These are phyloP conservation scores for Nansenia antarctica DNA, from an alignment of 2,113 vertebrate genomes.

Conservation along the genomic window DNA sequence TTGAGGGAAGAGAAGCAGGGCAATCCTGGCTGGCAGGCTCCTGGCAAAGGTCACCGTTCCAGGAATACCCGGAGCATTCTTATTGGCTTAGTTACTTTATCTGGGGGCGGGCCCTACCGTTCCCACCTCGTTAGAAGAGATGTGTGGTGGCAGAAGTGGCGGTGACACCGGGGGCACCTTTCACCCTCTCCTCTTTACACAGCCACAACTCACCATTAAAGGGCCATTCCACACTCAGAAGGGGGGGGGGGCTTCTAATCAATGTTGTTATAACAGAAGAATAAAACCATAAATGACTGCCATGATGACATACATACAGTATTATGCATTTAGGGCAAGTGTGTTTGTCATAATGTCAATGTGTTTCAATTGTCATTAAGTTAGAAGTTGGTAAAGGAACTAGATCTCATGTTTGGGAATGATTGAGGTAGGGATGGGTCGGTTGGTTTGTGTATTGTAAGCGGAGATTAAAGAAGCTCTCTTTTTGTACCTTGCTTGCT, in stretches of 20 bases:
- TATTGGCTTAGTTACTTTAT: conserved; percentile 45
- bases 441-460: neutral
- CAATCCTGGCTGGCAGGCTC: neutral
- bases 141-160: too few species aligned
- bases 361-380: neutral
- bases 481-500: neutral
- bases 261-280: neutral
- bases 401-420: neutral
- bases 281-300: neutral
- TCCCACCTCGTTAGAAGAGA: neutral
- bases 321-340: neutral
- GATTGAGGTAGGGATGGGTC: neutral
- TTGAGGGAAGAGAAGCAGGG: neutral
- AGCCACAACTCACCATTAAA: neutral
- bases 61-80: conserved; percentile 24
- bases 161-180: neutral
- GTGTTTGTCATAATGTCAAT: neutral
- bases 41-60: conserved; percentile 1
- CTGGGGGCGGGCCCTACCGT: conserved; percentile 20
- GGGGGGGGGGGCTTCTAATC: neutral
- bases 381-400: neutral
- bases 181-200: neutral
- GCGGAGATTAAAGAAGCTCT: neutral
- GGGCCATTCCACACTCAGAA: neutral
- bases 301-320: too few species aligned